phyloP scores from a whole-genome alignment of 2,797 vertebrate species.

The Micromesistius poutassou region DNA sequence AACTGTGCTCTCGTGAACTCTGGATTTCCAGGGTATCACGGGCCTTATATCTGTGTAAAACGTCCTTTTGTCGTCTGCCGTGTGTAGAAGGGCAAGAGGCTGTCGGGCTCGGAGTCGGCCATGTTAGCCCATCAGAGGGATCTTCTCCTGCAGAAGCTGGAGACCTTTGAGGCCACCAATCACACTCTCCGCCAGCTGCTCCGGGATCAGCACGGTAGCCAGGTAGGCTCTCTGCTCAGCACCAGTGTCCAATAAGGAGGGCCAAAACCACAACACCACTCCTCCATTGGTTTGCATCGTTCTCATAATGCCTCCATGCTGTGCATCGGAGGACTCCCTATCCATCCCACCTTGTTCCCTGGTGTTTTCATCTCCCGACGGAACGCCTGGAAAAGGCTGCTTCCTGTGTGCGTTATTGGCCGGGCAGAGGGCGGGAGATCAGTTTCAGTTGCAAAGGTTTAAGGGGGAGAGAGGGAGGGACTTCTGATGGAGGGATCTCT shows the following conservation, averaged over 20 bases:
- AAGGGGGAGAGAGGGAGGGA: too few relatives aligned
- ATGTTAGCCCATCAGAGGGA: conserved; percentile 80
- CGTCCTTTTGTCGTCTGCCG: not conserved
- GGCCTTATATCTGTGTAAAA: not conserved
- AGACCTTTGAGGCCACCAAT: conserved; percentile 86
- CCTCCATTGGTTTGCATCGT: not conserved
- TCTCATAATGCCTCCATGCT: not conserved
- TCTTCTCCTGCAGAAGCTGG: conserved; percentile 85
- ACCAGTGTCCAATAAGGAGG: not conserved
- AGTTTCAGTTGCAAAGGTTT: too few relatives aligned
- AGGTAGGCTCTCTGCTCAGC: conserved; percentile 68
- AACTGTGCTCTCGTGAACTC: too few relatives aligned
- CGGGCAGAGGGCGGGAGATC: too few relatives aligned
- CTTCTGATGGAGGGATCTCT: too few relatives aligned
- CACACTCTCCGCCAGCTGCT: conserved; percentile 80
- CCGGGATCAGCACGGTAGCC: conserved; percentile 77
- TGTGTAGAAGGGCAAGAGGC: conserved; percentile 67
- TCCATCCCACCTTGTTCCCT: too few relatives aligned
- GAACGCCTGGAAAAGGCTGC: too few relatives aligned
- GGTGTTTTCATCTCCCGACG: too few relatives aligned
- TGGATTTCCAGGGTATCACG: too few relatives aligned
- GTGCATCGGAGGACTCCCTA: too few relatives aligned
- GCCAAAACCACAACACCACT: not conserved
- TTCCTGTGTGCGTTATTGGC: too few relatives aligned
- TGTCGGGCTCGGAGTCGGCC: conserved; percentile 77